Base-by-base conservation (phyloP, 2,797 vertebrate species). In the Knipowitschia caucasica region DNA sequence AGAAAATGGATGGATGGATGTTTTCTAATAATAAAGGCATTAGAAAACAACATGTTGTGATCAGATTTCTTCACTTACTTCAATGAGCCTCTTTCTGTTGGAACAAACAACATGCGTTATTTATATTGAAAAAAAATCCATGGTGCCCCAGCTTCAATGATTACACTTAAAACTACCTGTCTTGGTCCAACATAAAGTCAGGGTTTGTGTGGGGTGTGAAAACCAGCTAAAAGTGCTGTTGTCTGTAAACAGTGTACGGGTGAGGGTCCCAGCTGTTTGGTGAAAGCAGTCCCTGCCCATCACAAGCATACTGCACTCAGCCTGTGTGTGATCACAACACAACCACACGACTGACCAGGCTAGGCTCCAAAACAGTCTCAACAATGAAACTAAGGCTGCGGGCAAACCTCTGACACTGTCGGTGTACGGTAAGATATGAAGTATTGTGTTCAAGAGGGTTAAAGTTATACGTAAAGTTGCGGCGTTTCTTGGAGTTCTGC, bases 401-500 rank as follows among this genome's bases (percentile, higher is more conserved):
- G 12, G 33, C 38, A 43, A 35, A 51, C 51, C 21, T 59, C 44
- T 29, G 42, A 21, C n/a, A 25, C 49, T 56, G 67, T 53, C 50
- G 44, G 5, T 59, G 30, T 21, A 73, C 73, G 84, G 86, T 88
- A 86, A 86, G 72, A 74, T 40, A 66, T 56, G 34, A 55, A 53
- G 56, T 55, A 43, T 63, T 56, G 50, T 54, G 64, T 46, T 68
- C 67, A 47, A 72, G 29, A 38, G 65, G 5, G 69, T 49, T 55
- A n/a, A n/a, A n/a, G n/a, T n/a, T 82, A 73, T 8, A 77, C 79
- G 78, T 49, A 34, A 51, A 52, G 15, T 34, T 24, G n/a, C 26
- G 24, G 7, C 50, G 51, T 57, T 56, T 67, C 65, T 59, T 60
- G 56, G 49, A 57, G 53, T 69, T 53, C 53, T 11, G 74, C 80